Evolutionary conservation across 92 coral and sea anemone species (phyloP).

Genomic region (Actinernus sp.): DNA sequence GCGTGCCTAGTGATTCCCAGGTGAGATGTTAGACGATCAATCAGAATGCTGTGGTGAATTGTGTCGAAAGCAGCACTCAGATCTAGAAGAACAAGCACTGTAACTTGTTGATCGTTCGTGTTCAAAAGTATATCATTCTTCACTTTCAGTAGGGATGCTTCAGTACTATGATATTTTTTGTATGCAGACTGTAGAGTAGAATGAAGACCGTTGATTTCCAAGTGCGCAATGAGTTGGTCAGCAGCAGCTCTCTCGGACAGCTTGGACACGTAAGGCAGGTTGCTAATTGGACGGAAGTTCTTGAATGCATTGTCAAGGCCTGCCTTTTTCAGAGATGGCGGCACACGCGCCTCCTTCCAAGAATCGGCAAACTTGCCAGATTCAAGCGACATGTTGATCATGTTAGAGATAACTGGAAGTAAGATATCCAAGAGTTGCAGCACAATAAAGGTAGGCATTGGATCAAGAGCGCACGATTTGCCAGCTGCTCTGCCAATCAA

Average conservation of each 20-base stretch:
- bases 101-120: slow-evolving; percentile 44
- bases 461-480: slow-evolving; percentile 17
- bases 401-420: slow-evolving; percentile 47
- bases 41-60: slow-evolving; percentile 39
- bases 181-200: slow-evolving; percentile 29
- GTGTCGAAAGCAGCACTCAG: slow-evolving; percentile 45
- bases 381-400: slow-evolving; percentile 59
- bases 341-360: slow-evolving; percentile 62
- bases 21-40: slow-evolving; percentile 16
- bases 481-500: slow-evolving; percentile 15
- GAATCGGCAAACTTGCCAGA: slow-evolving; percentile 41
- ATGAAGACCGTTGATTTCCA: slow-evolving; percentile 22
- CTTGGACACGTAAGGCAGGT: slow-evolving; percentile 44
- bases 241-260: slow-evolving; percentile 52
- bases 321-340: slow-evolving; percentile 47
- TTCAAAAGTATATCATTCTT: slow-evolving; percentile 34
- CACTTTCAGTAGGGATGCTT: slow-evolving; percentile 44
- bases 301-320: slow-evolving; percentile 38
- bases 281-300: slow-evolving; percentile 69
- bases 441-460: slow-evolving; percentile 30
- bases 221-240: slow-evolving; percentile 32
- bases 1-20: too few species aligned
- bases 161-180: slow-evolving; percentile 44
- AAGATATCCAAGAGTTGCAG: slow-evolving; percentile 23
- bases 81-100: slow-evolving; percentile 25